Conservation (phyloP, 2,797 vertebrate species). For the Mormyrus hasselquistii region DNA sequence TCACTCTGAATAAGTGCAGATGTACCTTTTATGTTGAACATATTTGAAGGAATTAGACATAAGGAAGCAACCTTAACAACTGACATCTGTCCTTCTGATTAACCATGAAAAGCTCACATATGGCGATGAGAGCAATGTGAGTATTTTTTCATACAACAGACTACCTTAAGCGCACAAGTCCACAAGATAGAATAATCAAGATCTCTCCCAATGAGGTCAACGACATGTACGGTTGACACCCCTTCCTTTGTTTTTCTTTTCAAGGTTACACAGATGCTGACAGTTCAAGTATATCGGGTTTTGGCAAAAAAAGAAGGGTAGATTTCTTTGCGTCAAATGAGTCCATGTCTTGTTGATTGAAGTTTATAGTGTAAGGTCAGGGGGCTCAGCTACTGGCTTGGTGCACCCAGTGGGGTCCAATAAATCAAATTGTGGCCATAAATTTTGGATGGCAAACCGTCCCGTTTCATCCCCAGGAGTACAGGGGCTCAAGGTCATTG, state of each 20-base stretch:
- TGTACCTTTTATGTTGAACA: neutral
- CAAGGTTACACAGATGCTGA: neutral
- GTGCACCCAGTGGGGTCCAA: neutral
- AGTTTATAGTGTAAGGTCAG: slow-evolving; percentile 25
- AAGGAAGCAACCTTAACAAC: neutral
- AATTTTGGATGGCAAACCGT: neutral
- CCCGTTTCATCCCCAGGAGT: neutral
- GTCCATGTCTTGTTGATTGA: slow-evolving; percentile 24
- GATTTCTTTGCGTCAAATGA: slow-evolving; percentile 7
- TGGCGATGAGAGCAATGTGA: neutral
- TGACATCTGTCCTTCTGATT: neutral
- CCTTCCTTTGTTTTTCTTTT: neutral
- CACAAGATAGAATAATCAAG: slow-evolving; percentile 9
- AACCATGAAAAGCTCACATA: neutral
- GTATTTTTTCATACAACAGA: neutral
- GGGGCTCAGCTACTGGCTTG: neutral
- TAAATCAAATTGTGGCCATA: slow-evolving; percentile 24
- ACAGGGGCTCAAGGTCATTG: slow-evolving; percentile 15
- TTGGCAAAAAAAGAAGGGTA: neutral
- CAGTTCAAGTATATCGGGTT: neutral
- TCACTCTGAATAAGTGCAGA: neutral
- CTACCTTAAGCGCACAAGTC: neutral
- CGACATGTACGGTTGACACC: neutral
- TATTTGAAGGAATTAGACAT: neutral
- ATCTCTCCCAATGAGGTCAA: neutral